phyloP scores from a whole-genome alignment of 2,113 vertebrate genomes.

The Nyctereutes procyonoides region DNA sequence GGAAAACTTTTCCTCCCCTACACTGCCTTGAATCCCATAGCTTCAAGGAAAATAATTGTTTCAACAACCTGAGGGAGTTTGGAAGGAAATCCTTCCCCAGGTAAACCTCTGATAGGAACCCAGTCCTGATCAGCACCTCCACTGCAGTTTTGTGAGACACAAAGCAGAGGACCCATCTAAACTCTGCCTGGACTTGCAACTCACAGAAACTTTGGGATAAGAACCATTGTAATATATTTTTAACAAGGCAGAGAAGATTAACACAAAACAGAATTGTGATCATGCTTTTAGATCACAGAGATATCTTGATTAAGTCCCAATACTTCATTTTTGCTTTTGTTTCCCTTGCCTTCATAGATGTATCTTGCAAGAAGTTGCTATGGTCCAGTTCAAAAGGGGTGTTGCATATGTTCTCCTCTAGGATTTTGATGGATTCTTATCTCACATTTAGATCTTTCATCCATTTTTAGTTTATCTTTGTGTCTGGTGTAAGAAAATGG shows the following conservation, averaged over 20 bases:
- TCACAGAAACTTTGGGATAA: conserved; percentile 3
- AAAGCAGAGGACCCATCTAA: not conserved
- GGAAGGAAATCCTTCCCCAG: not conserved
- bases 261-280: not conserved
- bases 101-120: not conserved
- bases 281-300: not conserved
- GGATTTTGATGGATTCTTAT: too few species aligned
- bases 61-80: not conserved
- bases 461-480: too few species aligned
- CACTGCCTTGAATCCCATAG: not conserved
- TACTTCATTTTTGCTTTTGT: too few species aligned
- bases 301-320: not conserved
- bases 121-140: not conserved
- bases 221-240: not conserved
- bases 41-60: not conserved
- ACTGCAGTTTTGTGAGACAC: not conserved
- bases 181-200: not conserved
- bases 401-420: too few species aligned
- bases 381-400: too few species aligned
- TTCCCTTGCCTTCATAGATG: too few species aligned
- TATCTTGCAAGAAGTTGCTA: too few species aligned
- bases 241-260: conserved; percentile 1
- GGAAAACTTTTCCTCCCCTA: not conserved
- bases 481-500: too few species aligned
- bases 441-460: too few species aligned